Percentiles rank a stretch among this genome's conserved stretches.
These are phyloP conservation scores for Melitaea athalia DNA, from an alignment of 2,888 invertebrate species.

Conservation along the genomic window DNA sequence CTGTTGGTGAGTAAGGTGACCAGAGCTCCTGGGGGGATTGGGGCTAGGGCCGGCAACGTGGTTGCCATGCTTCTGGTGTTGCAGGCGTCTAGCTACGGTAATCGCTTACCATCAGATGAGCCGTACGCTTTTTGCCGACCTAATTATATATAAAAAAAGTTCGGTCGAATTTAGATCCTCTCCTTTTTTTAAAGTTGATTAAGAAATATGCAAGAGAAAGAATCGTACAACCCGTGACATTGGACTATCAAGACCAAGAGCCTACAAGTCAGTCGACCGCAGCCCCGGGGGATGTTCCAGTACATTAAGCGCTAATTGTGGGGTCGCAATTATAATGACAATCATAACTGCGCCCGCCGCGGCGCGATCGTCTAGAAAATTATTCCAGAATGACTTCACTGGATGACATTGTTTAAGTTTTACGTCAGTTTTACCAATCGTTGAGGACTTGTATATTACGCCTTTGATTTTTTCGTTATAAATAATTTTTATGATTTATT, in stretches of 20 bases:
- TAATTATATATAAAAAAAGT: too few relatives aligned
- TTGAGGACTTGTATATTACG: neutral
- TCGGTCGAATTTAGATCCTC: too few relatives aligned
- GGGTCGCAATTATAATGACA: slow-evolving; percentile 42
- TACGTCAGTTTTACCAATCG: neutral
- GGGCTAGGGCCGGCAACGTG: too few relatives aligned
- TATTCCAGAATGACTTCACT: slow-evolving; percentile 25
- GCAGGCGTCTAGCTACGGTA: too few relatives aligned
- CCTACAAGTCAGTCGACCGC: slow-evolving; percentile 48
- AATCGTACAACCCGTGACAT: slow-evolving; percentile 14
- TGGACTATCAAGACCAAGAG: slow-evolving; percentile 34
- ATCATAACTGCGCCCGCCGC: slow-evolving; percentile 29
- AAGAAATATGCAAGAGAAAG: neutral
- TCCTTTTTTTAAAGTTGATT: too few relatives aligned
- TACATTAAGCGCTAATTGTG: slow-evolving; percentile 67
- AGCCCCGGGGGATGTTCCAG: slow-evolving; percentile 52
- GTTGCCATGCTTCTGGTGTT: too few relatives aligned
- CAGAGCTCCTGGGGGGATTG: too few relatives aligned
- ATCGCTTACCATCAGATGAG: too few relatives aligned
- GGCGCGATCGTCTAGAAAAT: slow-evolving; percentile 36
- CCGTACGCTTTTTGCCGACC: too few relatives aligned
- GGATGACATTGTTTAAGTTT: slow-evolving; percentile 1
- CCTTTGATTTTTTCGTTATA: neutral
- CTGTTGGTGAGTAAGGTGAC: too few relatives aligned
- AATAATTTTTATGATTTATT: too few relatives aligned